A percentile compares a stretch with the other conserved stretches of the same genome.
Conservation (phyloP, 92 coral and sea anemone genomes). For the Blastomussa wellsi region DNA sequence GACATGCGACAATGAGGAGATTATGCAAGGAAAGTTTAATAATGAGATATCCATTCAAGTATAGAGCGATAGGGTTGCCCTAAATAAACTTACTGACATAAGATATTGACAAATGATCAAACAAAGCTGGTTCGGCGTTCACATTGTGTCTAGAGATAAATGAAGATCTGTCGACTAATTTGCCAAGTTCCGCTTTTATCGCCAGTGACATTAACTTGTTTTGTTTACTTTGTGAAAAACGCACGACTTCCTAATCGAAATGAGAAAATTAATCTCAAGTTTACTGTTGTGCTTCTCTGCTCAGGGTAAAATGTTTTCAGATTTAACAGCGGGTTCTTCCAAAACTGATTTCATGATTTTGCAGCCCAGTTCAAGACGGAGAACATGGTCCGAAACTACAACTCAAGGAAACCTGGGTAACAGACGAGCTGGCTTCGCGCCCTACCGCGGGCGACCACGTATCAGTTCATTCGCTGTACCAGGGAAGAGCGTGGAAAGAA, state of each 20-base stretch:
- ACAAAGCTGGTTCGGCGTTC: constrained; percentile 4
- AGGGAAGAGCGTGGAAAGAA: constrained; percentile 29
- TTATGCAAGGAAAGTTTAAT: background rate
- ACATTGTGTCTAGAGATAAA: background rate
- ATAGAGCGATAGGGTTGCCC: background rate
- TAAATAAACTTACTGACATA: constrained; percentile 16
- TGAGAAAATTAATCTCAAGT: background rate
- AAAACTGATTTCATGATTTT: constrained; percentile 18
- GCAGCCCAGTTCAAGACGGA: background rate
- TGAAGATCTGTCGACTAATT: background rate
- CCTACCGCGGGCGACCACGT: background rate
- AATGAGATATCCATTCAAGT: background rate
- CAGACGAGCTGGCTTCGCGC: background rate
- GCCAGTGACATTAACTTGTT: background rate
- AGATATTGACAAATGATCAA: constrained; percentile 18
- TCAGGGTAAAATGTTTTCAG: background rate
- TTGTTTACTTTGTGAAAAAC: constrained; percentile 4
- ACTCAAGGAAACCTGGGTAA: background rate
- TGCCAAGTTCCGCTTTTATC: background rate
- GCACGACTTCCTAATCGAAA: background rate
- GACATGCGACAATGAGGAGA: background rate
- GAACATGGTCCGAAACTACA: constrained; percentile 28
- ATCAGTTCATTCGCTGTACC: constrained; percentile 29
- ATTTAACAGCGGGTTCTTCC: background rate
- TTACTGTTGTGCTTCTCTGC: background rate